These are phyloP conservation scores for Amiota mariae DNA, from an alignment of 2,888 invertebrate genomes.

Conservation along the genomic window DNA sequence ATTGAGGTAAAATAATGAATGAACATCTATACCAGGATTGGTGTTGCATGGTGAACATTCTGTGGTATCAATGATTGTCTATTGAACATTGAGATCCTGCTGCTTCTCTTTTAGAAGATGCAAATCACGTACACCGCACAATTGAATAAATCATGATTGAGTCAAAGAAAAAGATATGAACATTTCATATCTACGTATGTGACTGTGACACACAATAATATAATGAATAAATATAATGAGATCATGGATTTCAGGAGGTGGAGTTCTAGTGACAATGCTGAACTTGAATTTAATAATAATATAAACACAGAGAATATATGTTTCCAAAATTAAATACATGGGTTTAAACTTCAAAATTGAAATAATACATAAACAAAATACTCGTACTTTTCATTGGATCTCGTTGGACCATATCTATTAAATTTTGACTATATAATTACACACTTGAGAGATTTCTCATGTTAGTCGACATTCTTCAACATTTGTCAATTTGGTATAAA, in stretches of 20 bases:
- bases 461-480: not conserved
- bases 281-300: conserved; percentile 24
- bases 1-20: not conserved
- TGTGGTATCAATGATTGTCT: not conserved
- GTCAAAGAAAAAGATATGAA: too few species aligned
- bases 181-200: too few species aligned
- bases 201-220: too few species aligned
- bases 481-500: conserved; percentile 30
- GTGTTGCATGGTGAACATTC: not conserved
- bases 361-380: too few species aligned
- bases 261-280: not conserved
- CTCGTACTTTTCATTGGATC: too few species aligned
- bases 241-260: too few species aligned
- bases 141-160: too few species aligned
- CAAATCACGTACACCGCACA: conserved; percentile 1
- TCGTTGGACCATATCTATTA: too few species aligned
- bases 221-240: too few species aligned
- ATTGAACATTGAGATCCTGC: not conserved
- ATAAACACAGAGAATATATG: too few species aligned
- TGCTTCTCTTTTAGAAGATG: not conserved
- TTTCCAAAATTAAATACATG: too few species aligned
- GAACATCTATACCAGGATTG: not conserved
- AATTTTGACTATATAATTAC: conserved; percentile 45
- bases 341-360: too few species aligned
- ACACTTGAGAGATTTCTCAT: conserved; percentile 43